Evolutionary conservation across 2,888 invertebrate species (phyloP), one percentile per base, ranked within the genome.

Genomic region (Callosobruchus maculatus): DNA sequence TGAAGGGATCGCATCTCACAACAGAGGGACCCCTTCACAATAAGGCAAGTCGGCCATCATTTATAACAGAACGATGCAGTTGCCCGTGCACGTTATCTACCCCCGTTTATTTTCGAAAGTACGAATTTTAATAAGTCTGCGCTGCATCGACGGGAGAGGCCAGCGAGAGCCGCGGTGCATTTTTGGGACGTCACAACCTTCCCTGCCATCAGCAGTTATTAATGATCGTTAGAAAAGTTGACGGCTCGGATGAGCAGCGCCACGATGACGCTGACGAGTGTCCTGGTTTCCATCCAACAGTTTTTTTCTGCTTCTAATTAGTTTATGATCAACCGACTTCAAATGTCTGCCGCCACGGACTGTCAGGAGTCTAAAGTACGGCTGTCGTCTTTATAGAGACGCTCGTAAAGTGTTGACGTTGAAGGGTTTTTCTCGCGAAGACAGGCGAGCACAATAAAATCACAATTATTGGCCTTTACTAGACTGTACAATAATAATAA

Each of bases 211-310:
- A 49, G 18, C 67, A 74, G 73, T 81, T 82, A 83, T 83, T 83
- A 82, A 83, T 82, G 82, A 82, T 82, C 79, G 78, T 81, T 77
- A 78, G 80, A 81, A 77, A 80, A 81, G 81, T 79, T 82, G 82
- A 81, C 81, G 78, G 79, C 81, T 78, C 78, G 81, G 80, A 79
- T 80, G 79, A 79, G 80, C 3, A 49, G 18, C 49, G 49, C 13
- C 49, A 13, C 49, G 49, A 49, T 79, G 81, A 78, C 76, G 81
- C 80, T 81, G 81, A 81, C 79, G 80, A 81, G 76, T 81, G 81
- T 80, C 76, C 77, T 78, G 78, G 79, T 78, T 79, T 78, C 77
- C 77, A 74, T 74, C 79, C 78, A 79, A 78, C 80, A 79, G 80
- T 78, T 81, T 81, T n/a, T 82, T 81, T 82, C 81, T 79, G 77